Percentiles rank a stretch among this genome's conserved stretches.
Conservation (phyloP, 2,113 vertebrate genomes). For the Lipophrys pholis region DNA sequence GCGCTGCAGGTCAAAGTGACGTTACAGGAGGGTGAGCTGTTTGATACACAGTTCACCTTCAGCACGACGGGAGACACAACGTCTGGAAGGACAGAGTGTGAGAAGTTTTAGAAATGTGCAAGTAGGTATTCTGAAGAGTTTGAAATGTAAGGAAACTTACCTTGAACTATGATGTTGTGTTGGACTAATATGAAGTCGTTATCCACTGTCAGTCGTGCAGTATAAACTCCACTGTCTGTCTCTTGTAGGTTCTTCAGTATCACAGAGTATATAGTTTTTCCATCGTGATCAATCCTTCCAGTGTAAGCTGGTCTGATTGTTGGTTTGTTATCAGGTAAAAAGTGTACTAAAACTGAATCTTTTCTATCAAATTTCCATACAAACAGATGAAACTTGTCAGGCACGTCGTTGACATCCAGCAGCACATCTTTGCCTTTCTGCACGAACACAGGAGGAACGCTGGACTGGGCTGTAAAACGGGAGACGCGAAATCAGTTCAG, state of each 20-base stretch:
- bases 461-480: conserved; percentile 1
- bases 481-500: too few relatives aligned
- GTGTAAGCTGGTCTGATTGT: fast-evolving
- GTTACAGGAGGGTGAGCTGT: conserved; percentile 9
- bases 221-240: conserved; percentile 36
- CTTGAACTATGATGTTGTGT: conserved; percentile 32
- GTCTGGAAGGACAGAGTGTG: conserved; percentile 17
- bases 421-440: conserved; percentile 1
- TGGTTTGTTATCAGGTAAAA: fast-evolving
- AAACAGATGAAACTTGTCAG: fast-evolving
- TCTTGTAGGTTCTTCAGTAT: conserved; percentile 18
- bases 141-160: conserved; percentile 22
- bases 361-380: neutral
- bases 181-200: fast-evolving
- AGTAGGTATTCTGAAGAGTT: neutral
- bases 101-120: neutral
- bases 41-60: conserved; percentile 1
- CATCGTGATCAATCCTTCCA: neutral
- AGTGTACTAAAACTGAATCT: fast-evolving
- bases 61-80: conserved; percentile 21
- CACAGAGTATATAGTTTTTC: neutral
- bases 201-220: fast-evolving
- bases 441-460: conserved; percentile 21
- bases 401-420: neutral
- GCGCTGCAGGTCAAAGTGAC: conserved; percentile 46